Evolutionary conservation across 2,797 vertebrate species (phyloP).

Genomic region (Prionace glauca): DNA sequence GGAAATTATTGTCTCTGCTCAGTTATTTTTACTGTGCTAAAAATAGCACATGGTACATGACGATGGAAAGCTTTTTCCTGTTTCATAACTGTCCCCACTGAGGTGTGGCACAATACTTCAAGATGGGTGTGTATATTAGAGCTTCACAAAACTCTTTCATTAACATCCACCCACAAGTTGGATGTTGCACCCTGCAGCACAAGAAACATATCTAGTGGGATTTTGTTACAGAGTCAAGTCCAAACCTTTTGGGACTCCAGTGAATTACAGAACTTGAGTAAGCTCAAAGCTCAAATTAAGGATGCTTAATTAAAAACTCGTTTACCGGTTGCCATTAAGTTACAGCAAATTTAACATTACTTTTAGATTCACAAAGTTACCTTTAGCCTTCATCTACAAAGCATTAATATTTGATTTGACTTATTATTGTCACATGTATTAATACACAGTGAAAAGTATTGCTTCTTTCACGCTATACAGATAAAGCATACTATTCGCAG

Average conservation of each 20-base stretch:
- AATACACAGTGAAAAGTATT: too few relatives aligned
- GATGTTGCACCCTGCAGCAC: not conserved
- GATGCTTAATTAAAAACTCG: not conserved
- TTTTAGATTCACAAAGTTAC: not conserved
- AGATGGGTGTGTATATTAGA: not conserved
- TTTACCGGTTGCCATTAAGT: not conserved
- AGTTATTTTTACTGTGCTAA: conserved; percentile 24
- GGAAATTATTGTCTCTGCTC: not conserved
- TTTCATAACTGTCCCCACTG: not conserved
- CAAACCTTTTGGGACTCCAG: not conserved
- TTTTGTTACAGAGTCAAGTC: not conserved
- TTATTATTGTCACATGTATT: too few relatives aligned
- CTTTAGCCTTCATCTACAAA: not conserved
- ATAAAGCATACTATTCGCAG: too few relatives aligned
- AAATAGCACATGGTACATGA: not conserved
- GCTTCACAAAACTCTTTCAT: not conserved
- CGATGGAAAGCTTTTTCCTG: not conserved
- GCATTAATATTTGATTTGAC: not conserved
- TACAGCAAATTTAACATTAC: not conserved
- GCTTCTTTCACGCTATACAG: too few relatives aligned
- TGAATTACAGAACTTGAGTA: not conserved
- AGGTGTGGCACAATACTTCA: not conserved
- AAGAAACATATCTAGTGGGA: not conserved
- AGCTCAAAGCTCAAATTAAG: not conserved
- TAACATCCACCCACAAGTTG: not conserved